Conservation (phyloP, 2,888 invertebrate genomes). For the Platycheirus albimanus region DNA sequence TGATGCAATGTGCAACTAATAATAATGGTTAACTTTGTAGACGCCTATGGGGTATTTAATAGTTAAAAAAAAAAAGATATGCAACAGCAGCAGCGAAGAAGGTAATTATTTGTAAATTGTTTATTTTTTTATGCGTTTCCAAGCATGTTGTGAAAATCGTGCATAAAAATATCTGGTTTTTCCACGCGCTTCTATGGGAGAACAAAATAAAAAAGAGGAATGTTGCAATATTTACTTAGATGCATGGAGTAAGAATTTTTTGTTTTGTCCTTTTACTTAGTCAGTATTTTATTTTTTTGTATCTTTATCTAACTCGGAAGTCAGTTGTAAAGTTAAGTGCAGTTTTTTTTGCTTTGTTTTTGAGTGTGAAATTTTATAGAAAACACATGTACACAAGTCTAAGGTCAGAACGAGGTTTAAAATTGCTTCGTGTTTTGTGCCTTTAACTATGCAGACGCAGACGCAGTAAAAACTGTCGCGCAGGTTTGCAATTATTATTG, state of each 20-base stretch:
- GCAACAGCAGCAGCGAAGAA: slow-evolving; percentile 15
- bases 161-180: slow-evolving; percentile 41
- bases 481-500: too few species aligned
- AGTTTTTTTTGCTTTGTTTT: slow-evolving; percentile 39
- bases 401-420: slow-evolving; percentile 40
- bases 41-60: slow-evolving; percentile 25
- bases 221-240: slow-evolving; percentile 25
- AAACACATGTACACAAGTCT: slow-evolving; percentile 19
- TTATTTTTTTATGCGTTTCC: slow-evolving; percentile 27
- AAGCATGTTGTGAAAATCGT: slow-evolving; percentile 39
- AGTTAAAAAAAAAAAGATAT: neutral
- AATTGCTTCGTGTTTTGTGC: neutral
- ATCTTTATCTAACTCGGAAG: slow-evolving; percentile 60
- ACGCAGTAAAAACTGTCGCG: too few species aligned
- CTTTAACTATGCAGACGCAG: too few species aligned
- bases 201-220: too few species aligned
- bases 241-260: slow-evolving; percentile 10
- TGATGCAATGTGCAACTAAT: slow-evolving; percentile 23
- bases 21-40: slow-evolving; percentile 3
- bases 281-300: neutral
- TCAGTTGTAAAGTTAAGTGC: slow-evolving; percentile 45
- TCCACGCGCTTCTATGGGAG: slow-evolving; percentile 17
- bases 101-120: slow-evolving; percentile 58
- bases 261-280: slow-evolving; percentile 10
- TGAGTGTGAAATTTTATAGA: slow-evolving; percentile 32